A percentile compares a stretch with the other conserved stretches of the same genome.
Conservation (phyloP, 2,888 invertebrate genomes). For the Melangyna quadrimaculata region DNA sequence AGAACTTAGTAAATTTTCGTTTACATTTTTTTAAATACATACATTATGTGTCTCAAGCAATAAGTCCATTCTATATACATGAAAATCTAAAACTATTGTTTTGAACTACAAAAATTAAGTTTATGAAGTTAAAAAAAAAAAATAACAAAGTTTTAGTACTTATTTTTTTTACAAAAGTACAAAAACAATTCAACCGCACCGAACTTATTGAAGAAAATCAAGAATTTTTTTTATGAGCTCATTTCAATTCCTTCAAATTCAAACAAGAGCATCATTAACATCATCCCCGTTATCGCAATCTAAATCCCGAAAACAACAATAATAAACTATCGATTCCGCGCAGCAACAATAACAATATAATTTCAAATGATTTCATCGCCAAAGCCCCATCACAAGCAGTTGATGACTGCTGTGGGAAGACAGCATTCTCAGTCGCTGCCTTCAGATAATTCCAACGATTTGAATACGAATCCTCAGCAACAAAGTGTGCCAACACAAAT, state of each 20-base stretch:
- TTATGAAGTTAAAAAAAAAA: not conserved
- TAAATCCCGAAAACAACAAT: not conserved
- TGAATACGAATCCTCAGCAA: conserved; percentile 45
- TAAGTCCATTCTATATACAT: not conserved
- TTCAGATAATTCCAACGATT: conserved; percentile 46
- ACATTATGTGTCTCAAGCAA: conserved; percentile 34
- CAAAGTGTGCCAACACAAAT: conserved; percentile 72
- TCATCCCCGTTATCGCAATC: not conserved
- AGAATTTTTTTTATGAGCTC: conserved; percentile 32
- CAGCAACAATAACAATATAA: conserved; percentile 24
- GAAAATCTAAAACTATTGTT: conserved; percentile 6
- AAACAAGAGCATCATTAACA: conserved; percentile 23
- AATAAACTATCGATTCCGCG: not conserved
- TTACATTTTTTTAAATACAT: conserved; percentile 3
- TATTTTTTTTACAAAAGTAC: conserved; percentile 10
- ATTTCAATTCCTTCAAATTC: not conserved
- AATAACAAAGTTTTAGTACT: not conserved
- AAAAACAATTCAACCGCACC: conserved; percentile 22
- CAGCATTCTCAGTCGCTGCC: conserved; percentile 52
- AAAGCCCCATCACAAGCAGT: conserved; percentile 69
- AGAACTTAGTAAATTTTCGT: conserved; percentile 5
- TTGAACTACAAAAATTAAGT: conserved; percentile 17
- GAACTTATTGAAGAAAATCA: conserved; percentile 37
- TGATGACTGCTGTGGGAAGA: conserved; percentile 46
- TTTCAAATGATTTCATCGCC: conserved; percentile 69